Percentiles rank a stretch among this genome's conserved stretches.
phyloP scores from a whole-genome alignment of 2,888 invertebrate genomes.

The Neuroscelio doddi region DNA sequence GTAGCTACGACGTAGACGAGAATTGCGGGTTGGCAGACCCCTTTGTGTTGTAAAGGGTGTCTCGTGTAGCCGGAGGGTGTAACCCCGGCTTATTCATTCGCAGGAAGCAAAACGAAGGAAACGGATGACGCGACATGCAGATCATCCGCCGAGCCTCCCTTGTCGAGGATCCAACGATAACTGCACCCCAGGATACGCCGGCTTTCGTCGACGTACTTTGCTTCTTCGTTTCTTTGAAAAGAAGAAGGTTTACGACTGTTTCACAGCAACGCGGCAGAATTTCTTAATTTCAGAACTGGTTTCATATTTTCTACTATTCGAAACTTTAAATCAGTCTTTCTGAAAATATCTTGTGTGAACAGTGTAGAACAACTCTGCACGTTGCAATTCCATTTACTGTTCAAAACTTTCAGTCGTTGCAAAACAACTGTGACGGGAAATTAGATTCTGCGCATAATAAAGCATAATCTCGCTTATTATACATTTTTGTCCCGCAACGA shows the following conservation, averaged over 20 bases:
- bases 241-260: not conserved
- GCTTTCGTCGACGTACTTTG: constrained; percentile 1
- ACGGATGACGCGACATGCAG: constrained; percentile 57
- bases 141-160: constrained; percentile 43
- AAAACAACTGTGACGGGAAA: too few relatives aligned
- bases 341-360: too few relatives aligned
- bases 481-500: not conserved
- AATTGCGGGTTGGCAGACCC: constrained; percentile 52
- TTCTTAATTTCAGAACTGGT: not conserved
- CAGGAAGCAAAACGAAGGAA: constrained; percentile 68
- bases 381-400: too few relatives aligned
- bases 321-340: too few relatives aligned
- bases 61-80: constrained; percentile 65
- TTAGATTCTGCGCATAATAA: too few relatives aligned
- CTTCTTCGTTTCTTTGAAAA: not conserved
- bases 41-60: constrained; percentile 59
- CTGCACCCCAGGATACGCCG: constrained; percentile 7
- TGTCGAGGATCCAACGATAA: constrained; percentile 7
- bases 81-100: constrained; percentile 69
- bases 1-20: constrained; percentile 51
- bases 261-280: not conserved
- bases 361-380: too few relatives aligned
- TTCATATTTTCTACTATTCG: not conserved
- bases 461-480: too few relatives aligned
- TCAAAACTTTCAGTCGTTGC: too few relatives aligned